These are phyloP conservation scores for Tribolium madens DNA, from an alignment of 1,140 invertebrate species.

Conservation along the genomic window DNA sequence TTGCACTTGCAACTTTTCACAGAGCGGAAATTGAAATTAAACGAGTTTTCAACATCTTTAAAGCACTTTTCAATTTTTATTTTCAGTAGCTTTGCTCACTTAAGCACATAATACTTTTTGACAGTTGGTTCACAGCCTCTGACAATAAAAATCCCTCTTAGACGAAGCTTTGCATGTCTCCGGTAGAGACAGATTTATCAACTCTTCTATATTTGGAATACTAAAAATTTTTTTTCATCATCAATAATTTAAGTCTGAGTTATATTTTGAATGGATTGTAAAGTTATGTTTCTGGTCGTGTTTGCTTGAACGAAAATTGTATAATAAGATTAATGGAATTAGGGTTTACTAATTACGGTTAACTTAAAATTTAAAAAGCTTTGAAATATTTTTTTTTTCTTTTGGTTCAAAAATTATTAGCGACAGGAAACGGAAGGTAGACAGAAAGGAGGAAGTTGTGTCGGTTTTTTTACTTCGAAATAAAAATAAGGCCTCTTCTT, in stretches of 20 bases:
- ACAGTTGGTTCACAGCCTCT: background rate
- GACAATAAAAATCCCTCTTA: background rate
- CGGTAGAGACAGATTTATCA: background rate
- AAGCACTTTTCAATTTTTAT: too few relatives aligned
- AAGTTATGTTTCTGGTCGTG: background rate
- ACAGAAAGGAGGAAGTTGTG: conserved; percentile 4
- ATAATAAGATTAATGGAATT: background rate
- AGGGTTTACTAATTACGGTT: background rate
- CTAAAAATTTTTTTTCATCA: too few relatives aligned
- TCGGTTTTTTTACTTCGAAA: background rate
- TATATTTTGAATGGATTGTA: too few relatives aligned
- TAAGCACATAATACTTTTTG: background rate
- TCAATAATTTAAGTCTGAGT: too few relatives aligned
- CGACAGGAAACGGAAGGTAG: background rate
- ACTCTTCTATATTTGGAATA: background rate
- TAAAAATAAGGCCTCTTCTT: background rate
- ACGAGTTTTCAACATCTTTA: too few relatives aligned
- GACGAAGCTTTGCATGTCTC: background rate
- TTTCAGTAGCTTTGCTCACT: background rate
- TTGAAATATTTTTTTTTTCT: too few relatives aligned
- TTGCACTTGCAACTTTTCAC: background rate
- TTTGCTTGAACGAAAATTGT: background rate
- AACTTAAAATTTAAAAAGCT: too few relatives aligned
- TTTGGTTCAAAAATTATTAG: background rate
- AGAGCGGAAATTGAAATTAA: background rate